phyloP scores from a whole-genome alignment of 64 coral and sea anemone species.

The Platygyra sinensis region DNA sequence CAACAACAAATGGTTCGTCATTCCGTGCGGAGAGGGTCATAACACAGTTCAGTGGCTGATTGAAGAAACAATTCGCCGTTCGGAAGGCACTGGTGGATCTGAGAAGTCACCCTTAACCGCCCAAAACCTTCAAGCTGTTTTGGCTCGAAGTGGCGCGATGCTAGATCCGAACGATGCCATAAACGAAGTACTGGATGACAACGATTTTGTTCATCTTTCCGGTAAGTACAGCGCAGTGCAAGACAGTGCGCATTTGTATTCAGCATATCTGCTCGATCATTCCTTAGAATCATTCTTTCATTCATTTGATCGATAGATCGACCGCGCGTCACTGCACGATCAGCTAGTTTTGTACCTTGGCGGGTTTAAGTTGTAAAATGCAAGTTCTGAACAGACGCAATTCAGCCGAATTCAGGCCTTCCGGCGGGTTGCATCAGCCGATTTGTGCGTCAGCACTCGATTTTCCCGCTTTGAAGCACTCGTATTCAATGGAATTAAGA shows the following conservation, averaged over 20 bases:
- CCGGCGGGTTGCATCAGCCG: no score
- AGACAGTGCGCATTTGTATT: no score
- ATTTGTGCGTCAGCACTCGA: no score
- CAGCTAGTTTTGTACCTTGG: no score
- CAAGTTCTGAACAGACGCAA: no score
- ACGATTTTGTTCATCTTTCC: slow-evolving; percentile 77
- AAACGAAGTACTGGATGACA: slow-evolving; percentile 77
- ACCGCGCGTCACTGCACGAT: no score
- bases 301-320: no score
- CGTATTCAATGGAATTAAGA: no score
- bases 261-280: background rate
- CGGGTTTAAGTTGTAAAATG: background rate
- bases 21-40: slow-evolving; percentile 64
- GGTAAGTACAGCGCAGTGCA: background rate
- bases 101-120: background rate
- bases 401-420: no score
- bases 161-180: slow-evolving; percentile 56
- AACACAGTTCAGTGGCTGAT: slow-evolving; percentile 71
- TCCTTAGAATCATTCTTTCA: no score
- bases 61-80: slow-evolving; percentile 62
- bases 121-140: slow-evolving; percentile 51
- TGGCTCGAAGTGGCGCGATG: slow-evolving; percentile 28
- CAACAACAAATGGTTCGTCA: slow-evolving; percentile 72
- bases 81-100: slow-evolving; percentile 16
- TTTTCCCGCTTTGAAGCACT: no score